Evolutionary conservation across 2,888 invertebrate species (phyloP), one percentile per base, ranked within the genome.

Genomic region (Acanthococcus lagerstroemiae): DNA sequence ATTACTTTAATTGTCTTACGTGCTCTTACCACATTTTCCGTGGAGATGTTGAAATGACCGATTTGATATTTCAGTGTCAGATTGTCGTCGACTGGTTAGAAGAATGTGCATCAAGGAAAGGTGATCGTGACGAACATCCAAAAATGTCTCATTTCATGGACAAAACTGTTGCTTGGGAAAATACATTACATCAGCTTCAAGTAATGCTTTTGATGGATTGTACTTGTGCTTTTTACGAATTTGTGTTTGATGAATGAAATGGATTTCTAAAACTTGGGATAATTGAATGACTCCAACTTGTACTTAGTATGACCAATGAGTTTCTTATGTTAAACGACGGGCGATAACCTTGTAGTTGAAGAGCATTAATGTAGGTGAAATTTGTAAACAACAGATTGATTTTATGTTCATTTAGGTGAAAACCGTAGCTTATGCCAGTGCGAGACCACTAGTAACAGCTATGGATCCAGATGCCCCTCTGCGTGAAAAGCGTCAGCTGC

Each of bases 31-130:
- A 25, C n/a, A n/a, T n/a, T n/a, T n/a, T n/a, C n/a, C n/a, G n/a
- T n/a, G n/a, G n/a, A n/a, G n/a, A n/a, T n/a, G n/a, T n/a, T n/a
- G n/a, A n/a, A 7, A 45, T 17, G 6, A 17, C 46, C 4, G 17
- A 63, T 44, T 5, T 25, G 17, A 24, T 56, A 30, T 68, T 79
- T 78, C 71, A 76, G 73, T 83, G 86, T 72, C 90, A 95, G 76
- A 75, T 94, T 55, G 84, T 95, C 46, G 86, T 95, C 24, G 95
- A 95, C 76, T 95, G 95, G 95, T 76, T 95, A 61, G 95, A 95
- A 76, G 83, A 84, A 45, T 88, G 87, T 74, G 87, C 90, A 19
- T 76, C 81, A 6, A 84, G 85, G 70, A 77, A 80, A 73, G 75
- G 63, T 73, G 72, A 73, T 70, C 25, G 77, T 70, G 70, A 76